These are phyloP conservation scores for Limosa lapponica DNA, from an alignment of 2,797 vertebrate species.

Conservation along the genomic window DNA sequence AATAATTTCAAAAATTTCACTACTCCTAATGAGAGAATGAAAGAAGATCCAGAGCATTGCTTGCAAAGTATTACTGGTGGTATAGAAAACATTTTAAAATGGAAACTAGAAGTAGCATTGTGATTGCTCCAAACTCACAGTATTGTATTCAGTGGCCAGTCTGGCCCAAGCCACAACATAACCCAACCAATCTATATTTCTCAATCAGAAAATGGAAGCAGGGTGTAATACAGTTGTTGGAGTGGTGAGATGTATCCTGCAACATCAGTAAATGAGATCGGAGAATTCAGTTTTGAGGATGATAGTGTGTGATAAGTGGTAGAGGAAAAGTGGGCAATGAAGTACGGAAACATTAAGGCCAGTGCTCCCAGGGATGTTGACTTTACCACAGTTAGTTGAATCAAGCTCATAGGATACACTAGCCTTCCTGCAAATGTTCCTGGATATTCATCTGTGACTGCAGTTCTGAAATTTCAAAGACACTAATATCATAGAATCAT, in stretches of 20 bases:
- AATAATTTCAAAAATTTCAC: neutral
- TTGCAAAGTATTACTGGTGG: neutral
- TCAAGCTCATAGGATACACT: neutral
- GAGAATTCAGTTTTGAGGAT: neutral
- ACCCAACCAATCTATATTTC: neutral
- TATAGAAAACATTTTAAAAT: neutral
- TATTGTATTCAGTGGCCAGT: neutral
- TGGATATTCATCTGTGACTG: neutral
- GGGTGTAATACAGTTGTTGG: neutral
- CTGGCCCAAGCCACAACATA: neutral
- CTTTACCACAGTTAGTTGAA: neutral
- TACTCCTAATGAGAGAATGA: neutral
- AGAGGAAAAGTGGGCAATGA: neutral
- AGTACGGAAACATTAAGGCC: neutral
- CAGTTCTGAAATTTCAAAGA: neutral
- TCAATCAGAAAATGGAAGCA: neutral
- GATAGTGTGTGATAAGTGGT: neutral
- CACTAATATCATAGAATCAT: neutral
- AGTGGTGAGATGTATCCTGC: neutral
- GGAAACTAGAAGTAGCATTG: neutral
- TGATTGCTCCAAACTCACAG: neutral
- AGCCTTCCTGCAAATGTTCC: neutral
- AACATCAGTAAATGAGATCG: neutral
- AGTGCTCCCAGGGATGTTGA: neutral
- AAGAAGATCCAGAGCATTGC: neutral